Evolutionary conservation across 2,888 invertebrate species (phyloP), one percentile per base, ranked within the genome.

Genomic region (Carabus problematicus): DNA sequence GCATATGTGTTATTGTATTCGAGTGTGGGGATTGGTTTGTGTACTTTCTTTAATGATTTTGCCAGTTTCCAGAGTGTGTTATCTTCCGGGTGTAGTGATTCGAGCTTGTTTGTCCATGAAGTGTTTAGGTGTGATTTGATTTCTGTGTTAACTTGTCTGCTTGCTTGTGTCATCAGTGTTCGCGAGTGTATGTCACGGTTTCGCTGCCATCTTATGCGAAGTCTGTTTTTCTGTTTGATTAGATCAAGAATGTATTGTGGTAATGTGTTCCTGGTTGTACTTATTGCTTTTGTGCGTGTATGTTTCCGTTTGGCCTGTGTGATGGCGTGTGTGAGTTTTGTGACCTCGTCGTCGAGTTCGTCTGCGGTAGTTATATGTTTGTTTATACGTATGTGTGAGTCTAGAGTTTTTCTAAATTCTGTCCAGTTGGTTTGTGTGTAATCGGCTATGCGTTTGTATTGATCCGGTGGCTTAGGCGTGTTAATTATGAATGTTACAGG

Each of bases 61-160:
- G n/a, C n/a, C n/a, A 16, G 54, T 16, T 47, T 41, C 18, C 62
- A 19, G 18, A 45, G 60, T 0, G 72, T 54, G 18, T 72, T 70
- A 18, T 73, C 72, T 52, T 47, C 56, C 0, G 61, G 43, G 16
- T 64, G 61, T 3, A 73, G 42, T 8, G 52, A 62, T 47, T 67
- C 43, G 3, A 72, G 19, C 63, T 70, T 72, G 3, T 59, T 41
- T 58, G 59, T 42, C 71, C 72, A 70, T 8, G 47, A 40, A 4
- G 18, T 40, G 19, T 72, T 72, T 11, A 42, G 47, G n/a, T 18
- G 40, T 11, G 60, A 12, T 8, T 12, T 52, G 1, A 72, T 70
- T 62, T 67, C 18, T 52, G 3, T 45, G 45, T 45, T 45, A 3
- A 45, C 14, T 45, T 45, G n/a, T 45, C n/a, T 45, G 39, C 6